A percentile compares a stretch with the other conserved stretches of the same genome.
phyloP scores from a whole-genome alignment of 37 sponge, comb jelly and placozoan genomes.

The Mnemiopsis leidyi region DNA sequence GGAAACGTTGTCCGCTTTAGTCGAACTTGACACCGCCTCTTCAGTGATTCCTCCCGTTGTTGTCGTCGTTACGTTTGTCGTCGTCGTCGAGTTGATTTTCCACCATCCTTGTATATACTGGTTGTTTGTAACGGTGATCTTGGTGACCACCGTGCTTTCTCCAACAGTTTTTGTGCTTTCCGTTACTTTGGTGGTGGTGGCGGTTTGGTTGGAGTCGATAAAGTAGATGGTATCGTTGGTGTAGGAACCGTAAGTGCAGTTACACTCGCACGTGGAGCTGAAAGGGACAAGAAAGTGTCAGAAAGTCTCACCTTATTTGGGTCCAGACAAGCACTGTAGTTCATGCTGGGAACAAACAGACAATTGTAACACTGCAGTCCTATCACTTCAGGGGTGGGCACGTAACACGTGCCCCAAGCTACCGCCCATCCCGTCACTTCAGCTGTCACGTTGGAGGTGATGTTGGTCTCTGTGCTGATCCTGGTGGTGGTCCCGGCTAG shows the following conservation, averaged over 20 bases:
- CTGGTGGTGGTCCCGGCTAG: not conserved
- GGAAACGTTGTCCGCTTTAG: not conserved
- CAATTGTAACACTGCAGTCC: slow-evolving; percentile 5
- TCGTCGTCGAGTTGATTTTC: slow-evolving; percentile 10
- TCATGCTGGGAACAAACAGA: slow-evolving; percentile 6
- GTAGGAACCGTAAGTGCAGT: not conserved
- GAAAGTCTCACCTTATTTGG: not conserved
- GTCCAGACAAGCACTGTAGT: not conserved
- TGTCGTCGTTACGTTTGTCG: not conserved
- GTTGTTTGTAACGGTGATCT: not conserved
- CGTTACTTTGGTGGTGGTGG: not conserved
- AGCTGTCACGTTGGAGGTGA: not conserved
- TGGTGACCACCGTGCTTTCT: not conserved
- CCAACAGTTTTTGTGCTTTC: not conserved
- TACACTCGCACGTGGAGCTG: not conserved
- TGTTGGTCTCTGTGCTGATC: not conserved
- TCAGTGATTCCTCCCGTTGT: not conserved
- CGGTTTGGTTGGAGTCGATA: not conserved
- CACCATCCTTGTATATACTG: slow-evolving; percentile 1
- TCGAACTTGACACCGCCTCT: not conserved
- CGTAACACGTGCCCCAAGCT: not conserved
- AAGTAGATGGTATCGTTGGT: slow-evolving; percentile 12
- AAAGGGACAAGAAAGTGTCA: not conserved
- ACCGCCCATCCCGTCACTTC: not conserved
- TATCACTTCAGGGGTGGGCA: not conserved